phyloP scores from a whole-genome alignment of 1,140 invertebrate species.

The Drosophila dunni region DNA sequence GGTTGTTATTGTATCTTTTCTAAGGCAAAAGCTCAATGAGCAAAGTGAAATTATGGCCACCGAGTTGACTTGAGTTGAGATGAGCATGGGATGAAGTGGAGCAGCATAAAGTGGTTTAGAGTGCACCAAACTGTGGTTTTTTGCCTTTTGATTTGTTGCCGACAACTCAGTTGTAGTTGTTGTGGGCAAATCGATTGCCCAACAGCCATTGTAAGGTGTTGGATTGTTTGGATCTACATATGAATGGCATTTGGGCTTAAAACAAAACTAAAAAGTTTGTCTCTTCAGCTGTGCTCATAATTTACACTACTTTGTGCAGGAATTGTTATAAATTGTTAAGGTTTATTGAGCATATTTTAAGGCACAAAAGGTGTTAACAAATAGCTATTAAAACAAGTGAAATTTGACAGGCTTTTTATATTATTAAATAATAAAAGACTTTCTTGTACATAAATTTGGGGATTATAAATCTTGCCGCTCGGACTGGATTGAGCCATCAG shows the following conservation, averaged over 20 bases:
- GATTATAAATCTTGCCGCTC: too few species aligned
- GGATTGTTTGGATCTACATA: not conserved
- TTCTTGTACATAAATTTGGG: too few species aligned
- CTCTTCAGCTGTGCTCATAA: not conserved
- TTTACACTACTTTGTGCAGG: not conserved
- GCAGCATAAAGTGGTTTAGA: not conserved
- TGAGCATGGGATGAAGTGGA: constrained; percentile 24
- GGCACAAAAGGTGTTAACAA: too few species aligned
- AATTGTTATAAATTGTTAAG: not conserved
- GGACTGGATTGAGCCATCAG: too few species aligned
- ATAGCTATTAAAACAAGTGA: too few species aligned
- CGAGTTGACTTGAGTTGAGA: not conserved
- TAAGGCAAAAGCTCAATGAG: constrained; percentile 31
- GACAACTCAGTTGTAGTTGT: not conserved
- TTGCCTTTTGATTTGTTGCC: constrained; percentile 35
- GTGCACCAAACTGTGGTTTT: constrained; percentile 15
- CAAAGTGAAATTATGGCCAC: constrained; percentile 1
- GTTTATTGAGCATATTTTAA: not conserved
- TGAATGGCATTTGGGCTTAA: not conserved
- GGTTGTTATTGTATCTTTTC: not conserved
- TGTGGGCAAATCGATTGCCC: constrained; percentile 1
- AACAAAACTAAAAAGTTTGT: not conserved
- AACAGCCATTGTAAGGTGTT: constrained; percentile 13
- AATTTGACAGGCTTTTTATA: too few species aligned
- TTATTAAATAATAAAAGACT: too few species aligned